Conservation (phyloP, 2,888 invertebrate species). For the Eupithecia pulchellata region DNA sequence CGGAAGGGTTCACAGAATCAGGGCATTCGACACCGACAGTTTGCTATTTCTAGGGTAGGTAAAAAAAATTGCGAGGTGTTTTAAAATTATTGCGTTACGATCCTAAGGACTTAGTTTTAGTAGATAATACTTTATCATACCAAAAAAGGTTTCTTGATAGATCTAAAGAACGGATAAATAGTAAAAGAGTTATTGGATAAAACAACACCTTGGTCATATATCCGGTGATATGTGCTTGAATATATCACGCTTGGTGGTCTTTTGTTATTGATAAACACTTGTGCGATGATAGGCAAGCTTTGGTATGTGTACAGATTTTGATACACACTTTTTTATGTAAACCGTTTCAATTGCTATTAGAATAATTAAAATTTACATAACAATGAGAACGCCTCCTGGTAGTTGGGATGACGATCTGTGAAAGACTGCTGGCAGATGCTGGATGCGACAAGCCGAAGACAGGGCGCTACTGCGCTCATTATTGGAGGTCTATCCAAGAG, state of each 20-base stretch:
- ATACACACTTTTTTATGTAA: not conserved
- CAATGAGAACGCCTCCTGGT: too few relatives aligned
- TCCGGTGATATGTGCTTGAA: constrained; percentile 16
- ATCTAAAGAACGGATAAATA: not conserved
- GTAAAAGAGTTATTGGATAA: constrained; percentile 12
- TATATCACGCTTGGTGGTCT: constrained; percentile 26
- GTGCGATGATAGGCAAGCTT: not conserved
- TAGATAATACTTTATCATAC: too few relatives aligned
- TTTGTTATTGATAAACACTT: constrained; percentile 21
- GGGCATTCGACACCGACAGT: constrained; percentile 51
- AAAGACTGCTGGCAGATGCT: too few relatives aligned
- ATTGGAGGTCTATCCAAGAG: too few relatives aligned
- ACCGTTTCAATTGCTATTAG: too few relatives aligned
- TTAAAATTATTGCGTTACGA: not conserved
- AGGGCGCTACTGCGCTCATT: too few relatives aligned
- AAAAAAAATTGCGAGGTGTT: constrained; percentile 47
- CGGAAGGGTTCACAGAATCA: constrained; percentile 58
- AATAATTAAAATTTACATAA: too few relatives aligned
- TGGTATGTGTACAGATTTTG: not conserved
- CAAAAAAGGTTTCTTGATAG: not conserved
- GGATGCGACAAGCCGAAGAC: too few relatives aligned
- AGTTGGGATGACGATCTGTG: too few relatives aligned
- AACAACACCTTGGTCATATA: constrained; percentile 30
- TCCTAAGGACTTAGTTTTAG: too few relatives aligned
- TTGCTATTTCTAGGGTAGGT: constrained; percentile 46